Evolutionary conservation across 2,113 vertebrate species (phyloP), one percentile per base, ranked within the genome.

Genomic region (Nerophis lumbriciformis): DNA sequence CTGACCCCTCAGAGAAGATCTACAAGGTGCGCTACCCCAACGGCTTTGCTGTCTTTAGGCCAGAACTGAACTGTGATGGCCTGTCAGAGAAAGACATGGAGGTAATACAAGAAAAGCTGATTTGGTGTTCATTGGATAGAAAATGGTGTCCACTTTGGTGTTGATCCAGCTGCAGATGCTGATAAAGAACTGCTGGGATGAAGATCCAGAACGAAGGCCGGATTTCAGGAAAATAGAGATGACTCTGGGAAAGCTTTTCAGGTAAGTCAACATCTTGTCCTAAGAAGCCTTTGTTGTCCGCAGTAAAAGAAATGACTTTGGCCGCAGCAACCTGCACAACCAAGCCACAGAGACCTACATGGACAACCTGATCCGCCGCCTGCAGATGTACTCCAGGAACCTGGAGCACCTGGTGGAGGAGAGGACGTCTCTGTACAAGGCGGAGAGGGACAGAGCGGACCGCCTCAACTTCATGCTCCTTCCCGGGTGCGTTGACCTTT

Each of bases 171-270:
- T 98, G 3, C 93, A 91, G 64, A 85, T 87, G 21, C 88, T 99
- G 63, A 94, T 98, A 71, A 94, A 92, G 72, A 95, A 28, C 84
- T 95, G 94, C 81, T 99, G 97, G 97, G 96, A 99, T n/a, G 97
- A 99, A 87, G 96, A 98, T 80, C 94, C 95, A 48, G 96, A 99
- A 63, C 94, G 93, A 80, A 93, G 97, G 71, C 95, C 94, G 10
- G 97, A 99, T 82, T 99, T 98, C 74, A 98, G 94, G 88, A 97
- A 87, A 89, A 97, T 98, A 49, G 97, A 99, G 73, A 88, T 51
- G 55, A 89, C 81, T 1, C 80, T 99, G 69, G 92, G 92, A 70
- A 98, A 95, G 81, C 95, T 98, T 81, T 97, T 95, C 91, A 94
- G 96, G 97, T 98, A 85, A 21, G 73, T 42, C n/a, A n/a, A 36